Conservation (phyloP, 1,140 invertebrate species). For the Ceratina australensis region DNA sequence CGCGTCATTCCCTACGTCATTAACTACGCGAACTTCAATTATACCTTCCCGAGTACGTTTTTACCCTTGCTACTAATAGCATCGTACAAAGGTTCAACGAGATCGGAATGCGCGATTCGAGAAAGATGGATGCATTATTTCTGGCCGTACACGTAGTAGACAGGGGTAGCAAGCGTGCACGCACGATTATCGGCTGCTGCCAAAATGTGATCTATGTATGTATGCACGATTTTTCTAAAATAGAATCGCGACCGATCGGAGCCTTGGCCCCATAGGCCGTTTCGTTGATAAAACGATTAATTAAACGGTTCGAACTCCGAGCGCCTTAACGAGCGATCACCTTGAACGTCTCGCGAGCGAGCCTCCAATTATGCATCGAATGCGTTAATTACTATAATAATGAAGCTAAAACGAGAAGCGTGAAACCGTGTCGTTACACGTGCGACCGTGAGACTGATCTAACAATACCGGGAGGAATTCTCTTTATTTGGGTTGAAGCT, state of each 20-base stretch:
- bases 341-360: conserved; percentile 8
- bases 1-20: conserved; percentile 27
- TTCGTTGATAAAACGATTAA: conserved; percentile 56
- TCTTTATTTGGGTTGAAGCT: conserved; percentile 24
- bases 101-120: not conserved
- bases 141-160: not conserved
- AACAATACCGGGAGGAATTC: not conserved
- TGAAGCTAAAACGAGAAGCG: not conserved
- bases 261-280: conserved; percentile 45
- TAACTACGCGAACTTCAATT: conserved; percentile 12
- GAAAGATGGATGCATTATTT: not conserved
- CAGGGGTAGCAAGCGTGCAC: not conserved
- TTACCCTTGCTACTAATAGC: conserved; percentile 5
- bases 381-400: not conserved
- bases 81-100: conserved; percentile 8
- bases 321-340: conserved; percentile 6
- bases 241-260: conserved; percentile 39
- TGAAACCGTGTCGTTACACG: not conserved
- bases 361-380: too few relatives aligned
- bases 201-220: conserved; percentile 15
- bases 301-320: conserved; percentile 21
- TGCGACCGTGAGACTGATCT: too few relatives aligned
- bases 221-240: conserved; percentile 31
- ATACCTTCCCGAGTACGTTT: conserved; percentile 7
- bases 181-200: conserved; percentile 6